Base-by-base conservation (phyloP, 2,888 invertebrate species). In the Agrotis clavis region DNA sequence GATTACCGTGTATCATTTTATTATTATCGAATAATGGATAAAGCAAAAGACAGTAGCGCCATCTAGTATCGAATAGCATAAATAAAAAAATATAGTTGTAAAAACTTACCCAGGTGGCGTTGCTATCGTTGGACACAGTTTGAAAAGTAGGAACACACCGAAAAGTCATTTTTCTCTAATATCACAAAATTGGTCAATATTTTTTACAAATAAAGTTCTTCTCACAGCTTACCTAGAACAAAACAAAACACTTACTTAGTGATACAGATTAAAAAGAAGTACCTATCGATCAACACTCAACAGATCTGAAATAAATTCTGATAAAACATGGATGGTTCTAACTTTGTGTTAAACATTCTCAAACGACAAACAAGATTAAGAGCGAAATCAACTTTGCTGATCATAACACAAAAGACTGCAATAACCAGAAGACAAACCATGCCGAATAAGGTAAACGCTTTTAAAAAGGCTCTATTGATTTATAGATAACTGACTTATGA, bases 221-320 rank as follows among this genome's bases (percentile, higher is more conserved):
- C 93, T 97, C 96, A 97, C 97, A 96, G 97, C 97, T 97, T 97
- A 97, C 97, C 97, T 97, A 97, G 96, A 97, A 97, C 96, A 96
- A 97, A 95, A 94, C 96, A 91, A 97, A 97, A 97, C 96, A 96
- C 96, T 93, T 95, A 97, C 95, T 97, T 97, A 97, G 97, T 93
- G 94, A 96, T 96, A 79, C 90, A 88, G 59, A 35, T 57, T 57
- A 35, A 13, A 57, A 57, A 57, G 1, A 18, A 54, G 19, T n/a
- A 4, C 2, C 2, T 7, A 30, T 30, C 5, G 30, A n/a, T n/a
- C n/a, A n/a, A n/a, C n/a, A n/a, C n/a, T n/a, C n/a, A n/a, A n/a
- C n/a, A n/a, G n/a, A n/a, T n/a, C n/a, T n/a, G n/a, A n/a, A n/a
- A n/a, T n/a, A n/a, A n/a, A n/a, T n/a, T n/a, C n/a, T n/a, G n/a